Conservation (phyloP, 1,140 invertebrate genomes). For the Aphidius gifuensis region DNA sequence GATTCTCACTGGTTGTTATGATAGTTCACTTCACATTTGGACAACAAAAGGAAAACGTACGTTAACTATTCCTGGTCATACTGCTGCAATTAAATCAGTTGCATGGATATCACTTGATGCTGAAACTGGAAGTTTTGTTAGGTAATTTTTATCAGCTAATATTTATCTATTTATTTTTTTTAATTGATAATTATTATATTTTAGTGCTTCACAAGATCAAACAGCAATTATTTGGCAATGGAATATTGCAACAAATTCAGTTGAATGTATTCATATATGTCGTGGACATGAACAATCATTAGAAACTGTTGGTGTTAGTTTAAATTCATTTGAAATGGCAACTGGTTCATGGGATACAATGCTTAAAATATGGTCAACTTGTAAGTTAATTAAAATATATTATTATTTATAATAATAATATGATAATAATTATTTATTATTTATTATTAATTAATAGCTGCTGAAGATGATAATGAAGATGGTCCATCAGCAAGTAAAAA, state of each 20-base stretch:
- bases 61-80: slow-evolving; percentile 81
- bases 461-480: slow-evolving; percentile 45
- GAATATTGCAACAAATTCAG: slow-evolving; percentile 72
- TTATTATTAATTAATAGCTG: slow-evolving; percentile 18
- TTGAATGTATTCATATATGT: slow-evolving; percentile 77
- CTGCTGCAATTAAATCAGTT: slow-evolving; percentile 81
- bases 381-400: no score
- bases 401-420: no score
- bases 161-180: slow-evolving; percentile 14
- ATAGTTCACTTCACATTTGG: slow-evolving; percentile 90
- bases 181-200: slow-evolving; percentile 16
- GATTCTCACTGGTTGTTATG: slow-evolving; percentile 93
- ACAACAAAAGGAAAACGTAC: slow-evolving; percentile 78
- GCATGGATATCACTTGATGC: slow-evolving; percentile 74
- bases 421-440: no score
- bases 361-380: slow-evolving; percentile 74
- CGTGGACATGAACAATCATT: slow-evolving; percentile 86
- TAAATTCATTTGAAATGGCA: slow-evolving; percentile 67
- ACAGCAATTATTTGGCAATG: slow-evolving; percentile 88
- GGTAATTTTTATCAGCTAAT: slow-evolving; percentile 47
- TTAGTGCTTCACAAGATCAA: slow-evolving; percentile 87
- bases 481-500: slow-evolving; percentile 55
- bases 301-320: slow-evolving; percentile 76
- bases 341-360: slow-evolving; percentile 90
- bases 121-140: slow-evolving; percentile 69